Evolutionary conservation across 2,888 invertebrate species (phyloP), one percentile per base, ranked within the genome.

Genomic region (Hesperia comma): DNA sequence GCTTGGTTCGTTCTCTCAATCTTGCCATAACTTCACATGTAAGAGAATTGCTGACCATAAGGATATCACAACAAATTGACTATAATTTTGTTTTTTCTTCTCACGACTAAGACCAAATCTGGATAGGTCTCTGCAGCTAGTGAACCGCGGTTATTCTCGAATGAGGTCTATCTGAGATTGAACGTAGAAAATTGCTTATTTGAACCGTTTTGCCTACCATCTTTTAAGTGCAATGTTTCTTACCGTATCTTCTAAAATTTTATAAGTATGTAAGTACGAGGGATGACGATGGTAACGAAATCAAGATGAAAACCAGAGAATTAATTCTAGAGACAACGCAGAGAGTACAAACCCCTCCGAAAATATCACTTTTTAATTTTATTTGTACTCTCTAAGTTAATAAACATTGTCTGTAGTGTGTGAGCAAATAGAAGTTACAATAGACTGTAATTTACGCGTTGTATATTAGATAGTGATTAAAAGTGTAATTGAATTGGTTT

Each of bases 31-130:
- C 79, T 80, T 78, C 74, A 79, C 79, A 85, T 83, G 82, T 87
- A 84, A 85, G 85, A 85, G 85, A 85, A 85, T 87, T 85, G 81
- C 86, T 83, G 83, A 81, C 83, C 84, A 85, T 90, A 89, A 88
- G 91, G 89, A 87, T 90, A 87, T 87, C 82, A 81, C 82, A 85
- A 84, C 86, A 88, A 91, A 92, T 90, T 90, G 87, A 85, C 85
- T 81, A 84, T 86, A 91, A 92, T 92, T 87, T 86, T 77, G 81
- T 85, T 88, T 88, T 91, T 91, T 90, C 81, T 87, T 88, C 88
- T 88, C 89, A 90, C 90, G 87, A 82, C 78, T 89, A 90, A 90
- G 87, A 82, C 78, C 79, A 83, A 85, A 86, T 84, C 83, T 83
- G 84, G 76, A 80, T 80, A 78, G 77, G 77, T 80, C 78, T 80